phyloP scores from a whole-genome alignment of 2,113 vertebrate species.

The Nettapus auritus region DNA sequence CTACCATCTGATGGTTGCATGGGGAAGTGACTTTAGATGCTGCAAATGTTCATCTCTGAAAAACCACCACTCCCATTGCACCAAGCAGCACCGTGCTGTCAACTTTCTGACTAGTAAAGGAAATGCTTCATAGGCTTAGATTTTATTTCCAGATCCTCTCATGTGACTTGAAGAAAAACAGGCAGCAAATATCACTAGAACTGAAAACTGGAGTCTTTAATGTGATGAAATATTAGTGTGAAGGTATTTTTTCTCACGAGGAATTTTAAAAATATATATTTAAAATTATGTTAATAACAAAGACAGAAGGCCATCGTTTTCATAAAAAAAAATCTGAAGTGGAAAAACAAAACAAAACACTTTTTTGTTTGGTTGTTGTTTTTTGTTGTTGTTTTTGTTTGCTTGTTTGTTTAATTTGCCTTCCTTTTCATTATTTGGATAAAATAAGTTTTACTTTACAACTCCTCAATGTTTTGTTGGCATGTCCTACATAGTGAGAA shows the following conservation, averaged over 20 bases:
- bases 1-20: constrained; percentile 71
- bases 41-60: not conserved
- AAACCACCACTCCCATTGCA: not conserved
- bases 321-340: not conserved
- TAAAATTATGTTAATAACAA: not conserved
- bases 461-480: not conserved
- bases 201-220: not conserved
- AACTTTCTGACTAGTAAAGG: not conserved
- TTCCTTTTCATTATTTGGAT: not conserved
- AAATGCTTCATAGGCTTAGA: not conserved
- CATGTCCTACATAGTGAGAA: not conserved
- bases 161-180: not conserved
- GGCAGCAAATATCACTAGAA: not conserved
- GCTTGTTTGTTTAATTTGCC: not conserved
- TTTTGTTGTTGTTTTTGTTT: not conserved
- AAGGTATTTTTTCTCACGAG: not conserved
- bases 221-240: not conserved
- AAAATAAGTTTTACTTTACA: not conserved
- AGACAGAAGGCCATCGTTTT: not conserved
- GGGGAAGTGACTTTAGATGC: constrained; percentile 65
- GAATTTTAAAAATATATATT: not conserved
- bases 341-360: too few relatives aligned
- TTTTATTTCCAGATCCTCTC: constrained; percentile 39
- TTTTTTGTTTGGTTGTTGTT: not conserved
- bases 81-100: not conserved